Base-by-base conservation (phyloP, 2,113 vertebrate genomes). In the Indicator maculatus region DNA sequence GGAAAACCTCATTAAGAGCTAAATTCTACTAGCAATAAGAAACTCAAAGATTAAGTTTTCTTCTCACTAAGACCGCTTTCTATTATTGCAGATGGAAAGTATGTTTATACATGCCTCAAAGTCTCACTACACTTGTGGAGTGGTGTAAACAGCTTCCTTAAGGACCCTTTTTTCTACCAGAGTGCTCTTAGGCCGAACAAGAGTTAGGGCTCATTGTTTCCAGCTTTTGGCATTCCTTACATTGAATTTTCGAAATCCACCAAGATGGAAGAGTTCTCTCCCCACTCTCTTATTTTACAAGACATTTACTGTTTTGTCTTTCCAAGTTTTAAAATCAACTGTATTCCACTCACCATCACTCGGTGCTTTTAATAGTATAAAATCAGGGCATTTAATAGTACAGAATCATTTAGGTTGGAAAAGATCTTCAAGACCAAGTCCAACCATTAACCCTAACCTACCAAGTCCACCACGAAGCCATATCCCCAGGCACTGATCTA, bases 121-220 rank as follows among this genome's bases (percentile, higher is more conserved):
- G 69, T 64, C 89, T 95, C 65, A 36, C 53, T 81, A 38, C 39
- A 2, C n/a, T 95, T 66, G 38, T 91, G 63, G 79, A 93, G 88
- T 86, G 90, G 83, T 96, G 88, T 96, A 93, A 93, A 89, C 81
- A 94, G 44, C 27, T 55, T 86, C n/a, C 72, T 88, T 86, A 70
- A 94, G 90, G 70, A 30, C 95, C 83, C 33, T 18, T 86, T 89
- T 63, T 67, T 44, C 33, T 61, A 52, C 41, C 60, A 21, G 50
- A 93, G 82, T 83, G 88, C 82, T 93, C 85, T 71, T 75, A 77
- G 36, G 31, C 15, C 60, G 63, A 89, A 74, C 60, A 91, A 81
- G 88, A 93, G 65, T 74, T n/a, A 31, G 39, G 17, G 53, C 84
- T 88, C 47, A 39, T 86, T 89, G 82, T 95, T 95, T 89, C 31